Evolutionary conservation across 2,113 vertebrate genomes (phyloP).

Genomic region (Apus apus): DNA sequence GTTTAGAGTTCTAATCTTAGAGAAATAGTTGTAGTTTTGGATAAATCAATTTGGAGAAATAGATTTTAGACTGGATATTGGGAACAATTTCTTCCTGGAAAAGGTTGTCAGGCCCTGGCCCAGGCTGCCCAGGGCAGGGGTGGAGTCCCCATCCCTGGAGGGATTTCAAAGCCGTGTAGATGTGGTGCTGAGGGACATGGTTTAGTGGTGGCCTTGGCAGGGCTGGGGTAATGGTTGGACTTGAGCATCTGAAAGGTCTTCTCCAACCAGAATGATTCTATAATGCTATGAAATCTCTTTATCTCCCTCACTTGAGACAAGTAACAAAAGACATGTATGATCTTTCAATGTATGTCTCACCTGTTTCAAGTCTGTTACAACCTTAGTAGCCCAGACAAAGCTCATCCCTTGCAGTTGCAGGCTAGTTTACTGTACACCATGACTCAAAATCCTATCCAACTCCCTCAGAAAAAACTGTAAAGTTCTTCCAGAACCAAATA

Average conservation of each 20-base stretch:
- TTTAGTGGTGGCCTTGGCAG: too few species aligned
- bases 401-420: accelerated
- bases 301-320: neutral
- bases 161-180: too few species aligned
- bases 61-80: too few species aligned
- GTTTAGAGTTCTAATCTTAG: accelerated
- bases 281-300: neutral
- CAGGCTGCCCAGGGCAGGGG: too few species aligned
- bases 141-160: too few species aligned
- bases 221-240: too few species aligned
- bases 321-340: accelerated
- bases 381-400: accelerated
- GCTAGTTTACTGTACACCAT: accelerated
- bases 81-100: too few species aligned
- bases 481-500: neutral
- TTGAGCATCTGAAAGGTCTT: too few species aligned
- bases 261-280: too few species aligned
- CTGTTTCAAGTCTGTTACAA: accelerated
- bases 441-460: too few species aligned
- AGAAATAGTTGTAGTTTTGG: accelerated
- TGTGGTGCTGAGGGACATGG: too few species aligned
- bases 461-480: neutral
- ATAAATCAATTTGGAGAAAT: neutral
- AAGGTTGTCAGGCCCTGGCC: too few species aligned
- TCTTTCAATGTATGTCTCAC: accelerated